Evolutionary conservation across 2,888 invertebrate species (phyloP).

Genomic region (Xanthia togata): DNA sequence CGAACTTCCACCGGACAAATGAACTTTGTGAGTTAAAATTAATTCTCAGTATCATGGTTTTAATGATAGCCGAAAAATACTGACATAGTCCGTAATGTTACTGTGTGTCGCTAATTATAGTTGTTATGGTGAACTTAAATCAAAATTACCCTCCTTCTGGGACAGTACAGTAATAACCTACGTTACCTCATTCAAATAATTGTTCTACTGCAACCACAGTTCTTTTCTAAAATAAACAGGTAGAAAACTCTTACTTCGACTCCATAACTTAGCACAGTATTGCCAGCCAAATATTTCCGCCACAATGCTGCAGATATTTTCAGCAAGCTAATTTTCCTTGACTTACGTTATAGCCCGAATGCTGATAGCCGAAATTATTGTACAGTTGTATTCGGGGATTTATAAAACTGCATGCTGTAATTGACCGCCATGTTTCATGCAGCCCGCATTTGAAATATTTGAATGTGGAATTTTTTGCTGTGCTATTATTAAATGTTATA

Average conservation of each 20-base stretch:
- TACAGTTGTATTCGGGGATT: constrained; percentile 29
- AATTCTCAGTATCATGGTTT: too few relatives aligned
- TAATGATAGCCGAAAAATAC: background rate
- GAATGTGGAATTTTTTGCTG: background rate
- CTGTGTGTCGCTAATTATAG: background rate
- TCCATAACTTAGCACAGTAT: background rate
- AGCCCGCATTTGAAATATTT: constrained; percentile 20
- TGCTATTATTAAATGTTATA: background rate
- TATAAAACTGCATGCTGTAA: constrained; percentile 52
- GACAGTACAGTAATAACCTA: too few relatives aligned
- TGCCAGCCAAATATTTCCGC: constrained; percentile 21
- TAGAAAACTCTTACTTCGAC: background rate
- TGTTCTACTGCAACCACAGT: background rate
- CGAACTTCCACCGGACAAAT: too few relatives aligned
- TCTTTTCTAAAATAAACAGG: background rate
- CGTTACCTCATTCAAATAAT: background rate
- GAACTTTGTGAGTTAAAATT: too few relatives aligned
- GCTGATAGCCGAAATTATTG: constrained; percentile 47
- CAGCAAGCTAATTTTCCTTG: constrained; percentile 67
- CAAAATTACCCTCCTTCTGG: too few relatives aligned
- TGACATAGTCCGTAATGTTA: background rate
- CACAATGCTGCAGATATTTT: constrained; percentile 65
- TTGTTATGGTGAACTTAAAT: background rate
- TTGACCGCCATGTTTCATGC: constrained; percentile 25
- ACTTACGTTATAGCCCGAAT: constrained; percentile 61